Percentiles rank a stretch among this genome's conserved stretches.
These are phyloP conservation scores for Luperina nickerlii DNA, from an alignment of 2,888 invertebrate species.

Conservation along the genomic window DNA sequence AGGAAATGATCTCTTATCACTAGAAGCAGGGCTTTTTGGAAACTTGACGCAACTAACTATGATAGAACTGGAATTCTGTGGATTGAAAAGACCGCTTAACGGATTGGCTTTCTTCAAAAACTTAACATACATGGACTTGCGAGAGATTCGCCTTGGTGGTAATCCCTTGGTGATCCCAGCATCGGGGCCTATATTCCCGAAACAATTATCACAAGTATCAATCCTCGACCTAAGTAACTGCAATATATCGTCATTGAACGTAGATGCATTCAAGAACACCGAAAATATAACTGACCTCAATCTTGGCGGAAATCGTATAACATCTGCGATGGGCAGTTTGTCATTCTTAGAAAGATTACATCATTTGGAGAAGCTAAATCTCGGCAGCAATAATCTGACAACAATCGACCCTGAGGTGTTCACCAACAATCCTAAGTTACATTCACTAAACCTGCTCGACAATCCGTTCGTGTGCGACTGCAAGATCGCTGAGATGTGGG, in stretches of 20 bases:
- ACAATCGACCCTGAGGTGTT: slow-evolving; percentile 90
- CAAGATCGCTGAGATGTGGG: slow-evolving; percentile 93
- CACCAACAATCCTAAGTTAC: slow-evolving; percentile 89
- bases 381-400: slow-evolving; percentile 91
- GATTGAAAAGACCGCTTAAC: slow-evolving; percentile 91
- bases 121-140: slow-evolving; percentile 91
- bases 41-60: slow-evolving; percentile 92
- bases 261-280: slow-evolving; percentile 91
- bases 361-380: slow-evolving; percentile 91
- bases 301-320: slow-evolving; percentile 90
- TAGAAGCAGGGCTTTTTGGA: slow-evolving; percentile 92
- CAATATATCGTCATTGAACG: slow-evolving; percentile 90
- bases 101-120: slow-evolving; percentile 92
- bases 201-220: slow-evolving; percentile 91
- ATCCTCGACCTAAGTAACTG: slow-evolving; percentile 92
- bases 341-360: slow-evolving; percentile 89
- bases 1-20: slow-evolving; percentile 92
- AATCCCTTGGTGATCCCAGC: slow-evolving; percentile 92
- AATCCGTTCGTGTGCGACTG: slow-evolving; percentile 93
- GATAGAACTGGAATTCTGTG: slow-evolving; percentile 93
- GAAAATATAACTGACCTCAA: slow-evolving; percentile 91
- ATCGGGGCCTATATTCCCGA: slow-evolving; percentile 91
- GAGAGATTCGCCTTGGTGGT: slow-evolving; percentile 92
- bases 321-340: slow-evolving; percentile 86
- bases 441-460: slow-evolving; percentile 91